A percentile compares a stretch with the other conserved stretches of the same genome.
Evolutionary conservation across 2,888 invertebrate species (phyloP).

Genomic region (Leptinotarsa rubiginosa): DNA sequence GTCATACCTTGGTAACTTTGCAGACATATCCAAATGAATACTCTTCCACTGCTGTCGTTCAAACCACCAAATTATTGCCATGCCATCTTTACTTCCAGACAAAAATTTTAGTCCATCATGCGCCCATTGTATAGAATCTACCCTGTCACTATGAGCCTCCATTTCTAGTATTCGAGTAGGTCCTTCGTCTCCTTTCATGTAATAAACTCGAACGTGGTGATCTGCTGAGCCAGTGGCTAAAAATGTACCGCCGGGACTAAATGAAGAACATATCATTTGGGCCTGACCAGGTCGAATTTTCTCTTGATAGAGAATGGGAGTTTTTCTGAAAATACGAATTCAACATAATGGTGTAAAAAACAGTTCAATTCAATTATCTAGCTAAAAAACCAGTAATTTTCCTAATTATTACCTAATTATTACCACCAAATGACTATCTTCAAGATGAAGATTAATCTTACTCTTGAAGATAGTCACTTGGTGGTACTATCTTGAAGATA

Average conservation of each 20-base stretch:
- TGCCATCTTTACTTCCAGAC: slow-evolving; percentile 96
- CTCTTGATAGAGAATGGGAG: slow-evolving; percentile 92
- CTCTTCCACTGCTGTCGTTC: slow-evolving; percentile 91
- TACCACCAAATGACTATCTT: too few relatives aligned
- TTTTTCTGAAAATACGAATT: slow-evolving; percentile 69
- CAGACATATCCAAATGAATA: slow-evolving; percentile 78
- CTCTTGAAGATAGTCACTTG: too few relatives aligned
- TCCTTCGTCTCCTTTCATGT: slow-evolving; percentile 80
- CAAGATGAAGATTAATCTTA: too few relatives aligned
- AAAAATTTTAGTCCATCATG: slow-evolving; percentile 89
- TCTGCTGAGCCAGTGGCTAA: slow-evolving; percentile 96
- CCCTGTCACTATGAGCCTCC: slow-evolving; percentile 88
- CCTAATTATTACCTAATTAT: too few relatives aligned
- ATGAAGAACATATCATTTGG: slow-evolving; percentile 94
- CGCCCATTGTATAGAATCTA: slow-evolving; percentile 97
- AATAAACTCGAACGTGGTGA: slow-evolving; percentile 93
- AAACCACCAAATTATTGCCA: slow-evolving; percentile 92
- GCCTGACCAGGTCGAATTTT: slow-evolving; percentile 92
- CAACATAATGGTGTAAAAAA: neutral
- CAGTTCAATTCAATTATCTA: neutral
- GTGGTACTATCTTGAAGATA: too few relatives aligned
- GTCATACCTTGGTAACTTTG: slow-evolving; percentile 66
- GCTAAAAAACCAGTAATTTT: too few relatives aligned
- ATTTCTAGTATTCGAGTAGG: slow-evolving; percentile 82
- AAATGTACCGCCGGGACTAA: slow-evolving; percentile 89